Percentiles rank a stretch among this genome's conserved stretches.
These are phyloP conservation scores for Auanema sp. DNA, from an alignment of 2,888 invertebrate genomes.

Conservation along the genomic window DNA sequence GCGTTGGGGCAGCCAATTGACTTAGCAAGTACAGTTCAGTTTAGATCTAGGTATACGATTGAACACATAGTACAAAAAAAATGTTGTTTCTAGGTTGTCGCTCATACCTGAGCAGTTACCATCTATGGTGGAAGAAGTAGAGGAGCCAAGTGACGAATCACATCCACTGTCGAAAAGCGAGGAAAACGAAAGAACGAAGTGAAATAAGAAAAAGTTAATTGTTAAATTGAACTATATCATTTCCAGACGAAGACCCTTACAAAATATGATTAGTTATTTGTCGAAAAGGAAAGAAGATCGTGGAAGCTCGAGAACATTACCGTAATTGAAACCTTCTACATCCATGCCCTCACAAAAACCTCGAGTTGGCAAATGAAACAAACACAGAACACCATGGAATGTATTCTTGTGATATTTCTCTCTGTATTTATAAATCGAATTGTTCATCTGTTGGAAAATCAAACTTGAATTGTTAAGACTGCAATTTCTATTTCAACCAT, in stretches of 20 bases:
- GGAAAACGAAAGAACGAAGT: constrained; percentile 7
- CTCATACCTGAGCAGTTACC: constrained; percentile 48
- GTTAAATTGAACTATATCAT: background rate
- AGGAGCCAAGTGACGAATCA: constrained; percentile 29
- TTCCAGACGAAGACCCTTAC: constrained; percentile 5
- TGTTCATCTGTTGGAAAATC: too few species aligned
- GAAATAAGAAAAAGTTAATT: background rate
- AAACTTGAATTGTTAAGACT: too few species aligned
- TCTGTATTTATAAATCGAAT: too few species aligned
- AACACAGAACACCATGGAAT: too few species aligned
- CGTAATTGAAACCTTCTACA: too few species aligned
- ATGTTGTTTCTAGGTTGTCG: constrained; percentile 28
- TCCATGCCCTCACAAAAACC: too few species aligned
- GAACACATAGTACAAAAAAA: background rate
- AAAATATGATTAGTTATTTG: constrained; percentile 13
- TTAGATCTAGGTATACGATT: constrained; percentile 40
- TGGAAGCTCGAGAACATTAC: background rate
- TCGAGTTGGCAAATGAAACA: too few species aligned
- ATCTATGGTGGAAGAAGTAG: constrained; percentile 46
- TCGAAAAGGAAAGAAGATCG: constrained; percentile 16
- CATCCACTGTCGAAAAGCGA: constrained; percentile 21
- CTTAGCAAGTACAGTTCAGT: constrained; percentile 40
- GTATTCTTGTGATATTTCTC: too few species aligned
- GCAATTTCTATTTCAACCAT: too few species aligned
- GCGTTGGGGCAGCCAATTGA: constrained; percentile 22